Conservation (phyloP, 64 coral and sea anemone genomes). For the Montipora sp. region DNA sequence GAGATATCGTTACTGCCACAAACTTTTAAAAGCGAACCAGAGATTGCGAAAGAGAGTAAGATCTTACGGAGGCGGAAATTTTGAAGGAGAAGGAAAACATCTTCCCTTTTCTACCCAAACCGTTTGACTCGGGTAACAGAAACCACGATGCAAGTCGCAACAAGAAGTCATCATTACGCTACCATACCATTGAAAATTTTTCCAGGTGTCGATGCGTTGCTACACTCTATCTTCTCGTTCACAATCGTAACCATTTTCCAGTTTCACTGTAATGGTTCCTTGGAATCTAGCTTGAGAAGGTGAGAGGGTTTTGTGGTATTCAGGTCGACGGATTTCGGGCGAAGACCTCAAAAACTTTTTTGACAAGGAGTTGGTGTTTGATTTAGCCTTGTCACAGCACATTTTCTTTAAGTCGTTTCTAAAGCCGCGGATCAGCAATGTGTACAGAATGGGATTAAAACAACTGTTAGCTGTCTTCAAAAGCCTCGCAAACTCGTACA, state of each 20-base stretch:
- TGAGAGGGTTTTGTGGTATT: not conserved
- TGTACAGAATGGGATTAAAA: constrained; percentile 77
- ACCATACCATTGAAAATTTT: too few relatives aligned
- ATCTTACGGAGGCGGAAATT: too few relatives aligned
- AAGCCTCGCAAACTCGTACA: constrained; percentile 84
- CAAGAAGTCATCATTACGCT: too few relatives aligned
- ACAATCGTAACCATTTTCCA: not conserved
- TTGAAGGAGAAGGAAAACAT: too few relatives aligned
- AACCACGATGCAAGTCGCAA: too few relatives aligned
- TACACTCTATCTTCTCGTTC: constrained; percentile 9
- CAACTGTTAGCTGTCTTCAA: constrained; percentile 82
- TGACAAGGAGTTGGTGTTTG: not conserved
- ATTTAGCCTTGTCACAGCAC: not conserved
- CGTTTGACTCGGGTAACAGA: too few relatives aligned
- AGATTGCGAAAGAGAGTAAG: too few relatives aligned
- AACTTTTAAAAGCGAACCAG: too few relatives aligned
- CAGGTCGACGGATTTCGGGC: not conserved
- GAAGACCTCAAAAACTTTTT: constrained; percentile 4
- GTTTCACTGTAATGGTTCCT: not conserved
- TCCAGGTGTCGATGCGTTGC: not conserved
- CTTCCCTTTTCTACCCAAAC: too few relatives aligned
- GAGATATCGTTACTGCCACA: too few relatives aligned
- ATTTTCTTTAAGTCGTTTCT: constrained; percentile 64
- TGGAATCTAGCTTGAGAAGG: not conserved
- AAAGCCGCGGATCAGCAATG: constrained; percentile 66